Evolutionary conservation across 2,113 vertebrate genomes (phyloP).

Genomic region (Ciconia maguari): DNA sequence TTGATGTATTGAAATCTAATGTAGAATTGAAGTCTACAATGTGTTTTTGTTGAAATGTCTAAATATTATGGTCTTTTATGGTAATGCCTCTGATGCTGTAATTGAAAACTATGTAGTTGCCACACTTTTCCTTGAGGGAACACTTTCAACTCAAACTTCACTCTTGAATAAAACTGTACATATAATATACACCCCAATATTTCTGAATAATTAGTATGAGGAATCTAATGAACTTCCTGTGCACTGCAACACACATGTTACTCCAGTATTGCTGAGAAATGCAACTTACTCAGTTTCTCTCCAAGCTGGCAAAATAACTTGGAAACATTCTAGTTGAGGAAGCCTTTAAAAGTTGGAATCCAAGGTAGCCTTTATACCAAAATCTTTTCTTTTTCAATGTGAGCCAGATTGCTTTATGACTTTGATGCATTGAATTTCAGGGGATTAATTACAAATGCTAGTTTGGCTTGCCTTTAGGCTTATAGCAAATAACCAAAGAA

Average conservation of each 20-base stretch:
- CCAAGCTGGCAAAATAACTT: background rate
- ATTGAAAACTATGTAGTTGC: background rate
- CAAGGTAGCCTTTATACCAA: background rate
- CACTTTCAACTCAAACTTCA: background rate
- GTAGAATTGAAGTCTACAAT: background rate
- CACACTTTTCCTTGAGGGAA: background rate
- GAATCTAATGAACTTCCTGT: background rate
- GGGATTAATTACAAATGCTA: background rate
- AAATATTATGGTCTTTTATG: background rate
- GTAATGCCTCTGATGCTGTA: background rate
- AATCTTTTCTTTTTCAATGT: background rate
- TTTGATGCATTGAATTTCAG: background rate
- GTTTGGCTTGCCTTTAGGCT: background rate
- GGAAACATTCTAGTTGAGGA: background rate
- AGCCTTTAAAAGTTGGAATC: background rate
- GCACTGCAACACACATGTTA: background rate
- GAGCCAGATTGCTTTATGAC: background rate
- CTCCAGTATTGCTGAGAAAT: background rate
- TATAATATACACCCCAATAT: background rate
- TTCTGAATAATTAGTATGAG: background rate
- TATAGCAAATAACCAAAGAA: background rate
- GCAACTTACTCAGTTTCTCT: background rate
- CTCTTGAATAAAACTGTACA: background rate
- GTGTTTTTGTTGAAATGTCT: background rate
- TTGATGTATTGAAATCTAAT: background rate